Base-by-base conservation (phyloP, 2,888 invertebrate species). In the Ypsolopha sequella region DNA sequence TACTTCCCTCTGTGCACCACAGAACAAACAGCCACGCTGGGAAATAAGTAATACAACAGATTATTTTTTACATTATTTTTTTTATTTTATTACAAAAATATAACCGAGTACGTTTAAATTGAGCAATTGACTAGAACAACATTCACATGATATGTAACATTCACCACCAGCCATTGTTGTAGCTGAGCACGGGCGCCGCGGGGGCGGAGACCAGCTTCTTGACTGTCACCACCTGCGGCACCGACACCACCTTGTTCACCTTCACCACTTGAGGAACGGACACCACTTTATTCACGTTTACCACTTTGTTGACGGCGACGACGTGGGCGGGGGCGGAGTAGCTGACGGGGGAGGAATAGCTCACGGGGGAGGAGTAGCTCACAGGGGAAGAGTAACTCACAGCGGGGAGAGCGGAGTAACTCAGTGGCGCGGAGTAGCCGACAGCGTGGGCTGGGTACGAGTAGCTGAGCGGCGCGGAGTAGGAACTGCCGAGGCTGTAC, bases 261-360 rank as follows among this genome's bases (percentile, higher is more conserved):
- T 76, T 65, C 58, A 76, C 67, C 55, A 72, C 73, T 60, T 70
- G 68, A n/a, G 70, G 73, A 53, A 70, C 70, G 51, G 68, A 64
- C 55, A 79, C 67, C 36, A 72, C 60, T 55, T 71, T 76, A 54
- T 61, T 62, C 1, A 70, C 65, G 56, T 63, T 65, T 47, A 76
- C 69, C 0, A 50, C 66, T 54, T 68, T 73, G 53, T 72, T 68
- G 44, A 72, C 57, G 7, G 55, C 58, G 0, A 68, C 58, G 2
- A 64, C 58, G 38, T 64, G 57, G 53, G 41, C 35, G 43, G 46
- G 52, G 47, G 36, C 51, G 49, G 51, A 43, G 47, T 33, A 54
- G 59, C 41, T 60, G 60, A 55, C 3, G 53, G 45, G 54, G n/a
- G 43, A 36, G n/a, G 55, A 50, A 4, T 24, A 24, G 24, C 24